A percentile compares a stretch with the other conserved stretches of the same genome.
These are phyloP conservation scores for Cassiopea andromeda DNA, from an alignment of 30 jellyfish, hydroid and myxozoan species.

Conservation along the genomic window DNA sequence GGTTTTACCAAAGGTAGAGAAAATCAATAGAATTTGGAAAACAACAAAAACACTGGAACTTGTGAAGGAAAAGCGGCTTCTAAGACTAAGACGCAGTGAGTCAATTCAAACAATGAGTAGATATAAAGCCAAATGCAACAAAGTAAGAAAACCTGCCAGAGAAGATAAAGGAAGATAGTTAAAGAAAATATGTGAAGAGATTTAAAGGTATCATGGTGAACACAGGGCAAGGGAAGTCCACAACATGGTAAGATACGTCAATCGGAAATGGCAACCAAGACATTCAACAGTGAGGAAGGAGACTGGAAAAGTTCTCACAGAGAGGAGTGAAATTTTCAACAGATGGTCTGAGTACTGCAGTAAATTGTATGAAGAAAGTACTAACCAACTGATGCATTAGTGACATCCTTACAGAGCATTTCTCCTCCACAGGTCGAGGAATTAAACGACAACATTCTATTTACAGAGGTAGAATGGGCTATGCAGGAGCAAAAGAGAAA, in stretches of 20 bases:
- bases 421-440: background rate
- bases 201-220: background rate
- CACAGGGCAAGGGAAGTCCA: background rate
- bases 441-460: background rate
- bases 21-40: background rate
- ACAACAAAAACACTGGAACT: background rate
- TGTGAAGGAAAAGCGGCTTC: background rate
- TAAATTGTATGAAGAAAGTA: background rate
- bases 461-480: background rate
- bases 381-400: background rate
- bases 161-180: background rate
- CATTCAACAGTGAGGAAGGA: background rate
- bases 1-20: background rate
- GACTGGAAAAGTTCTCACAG: background rate
- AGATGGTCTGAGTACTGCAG: background rate
- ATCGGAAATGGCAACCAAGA: background rate
- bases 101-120: background rate
- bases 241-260: background rate
- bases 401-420: background rate
- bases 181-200: background rate
- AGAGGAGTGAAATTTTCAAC: background rate
- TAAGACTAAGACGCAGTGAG: background rate
- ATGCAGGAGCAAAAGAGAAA: background rate
- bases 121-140: background rate
- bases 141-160: background rate